Conservation (phyloP, 1,140 invertebrate genomes). For the Trypoxylus dichotomus region DNA sequence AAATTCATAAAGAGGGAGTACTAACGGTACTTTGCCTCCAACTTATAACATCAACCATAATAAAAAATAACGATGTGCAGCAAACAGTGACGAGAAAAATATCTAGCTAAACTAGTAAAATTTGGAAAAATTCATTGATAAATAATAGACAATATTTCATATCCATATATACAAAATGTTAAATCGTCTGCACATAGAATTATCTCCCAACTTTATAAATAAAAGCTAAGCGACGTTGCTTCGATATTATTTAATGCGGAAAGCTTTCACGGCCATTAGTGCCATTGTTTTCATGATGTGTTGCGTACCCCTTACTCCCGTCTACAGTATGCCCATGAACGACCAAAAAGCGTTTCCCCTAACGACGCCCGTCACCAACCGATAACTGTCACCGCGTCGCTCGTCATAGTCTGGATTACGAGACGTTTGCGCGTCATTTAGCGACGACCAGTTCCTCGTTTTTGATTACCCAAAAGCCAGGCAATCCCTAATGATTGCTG, state of each 20-base stretch:
- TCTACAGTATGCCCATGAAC: neutral
- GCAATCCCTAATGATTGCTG: slow-evolving; percentile 9
- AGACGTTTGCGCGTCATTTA: neutral
- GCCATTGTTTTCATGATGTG: neutral
- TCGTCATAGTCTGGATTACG: neutral
- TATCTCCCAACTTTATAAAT: neutral
- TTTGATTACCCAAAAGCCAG: neutral
- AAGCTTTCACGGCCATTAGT: slow-evolving; percentile 1
- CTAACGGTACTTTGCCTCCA: too few species aligned
- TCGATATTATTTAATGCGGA: neutral
- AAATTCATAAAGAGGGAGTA: too few species aligned
- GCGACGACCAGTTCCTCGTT: neutral
- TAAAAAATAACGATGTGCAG: too few species aligned
- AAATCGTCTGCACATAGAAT: neutral
- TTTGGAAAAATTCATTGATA: too few species aligned
- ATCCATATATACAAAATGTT: neutral
- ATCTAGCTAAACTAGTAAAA: too few species aligned
- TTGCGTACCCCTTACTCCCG: neutral
- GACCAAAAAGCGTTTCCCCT: neutral
- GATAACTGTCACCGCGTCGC: slow-evolving; percentile 1
- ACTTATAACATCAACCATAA: too few species aligned
- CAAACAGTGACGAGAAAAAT: too few species aligned
- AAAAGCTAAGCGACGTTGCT: neutral
- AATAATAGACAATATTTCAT: too few species aligned
- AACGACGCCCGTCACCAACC: neutral